Evolutionary conservation across 2,888 invertebrate species (phyloP), one percentile per base, ranked within the genome.

Genomic region (Cheilosia impressa): DNA sequence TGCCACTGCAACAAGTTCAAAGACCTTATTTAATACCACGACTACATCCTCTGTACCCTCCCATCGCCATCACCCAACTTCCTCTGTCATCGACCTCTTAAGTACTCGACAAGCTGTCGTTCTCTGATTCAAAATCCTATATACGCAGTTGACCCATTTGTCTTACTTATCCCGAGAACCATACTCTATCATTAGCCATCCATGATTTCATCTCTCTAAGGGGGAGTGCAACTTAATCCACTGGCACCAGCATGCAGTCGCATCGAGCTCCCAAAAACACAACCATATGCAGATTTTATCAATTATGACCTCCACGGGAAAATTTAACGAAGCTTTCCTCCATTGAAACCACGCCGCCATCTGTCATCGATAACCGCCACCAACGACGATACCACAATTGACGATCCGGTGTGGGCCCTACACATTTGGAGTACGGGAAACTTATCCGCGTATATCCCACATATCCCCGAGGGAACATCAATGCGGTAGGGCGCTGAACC

Each of bases 341-440:
- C 55, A 13, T 65, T 15, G 7, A 38, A 38, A 60, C 62, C 19
- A 50, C 84, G 60, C 50, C 45, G 53, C 84, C 71, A 79, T 84
- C 79, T 80, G 84, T 84, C 84, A 80, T 84, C 80, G 73, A 62
- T 31, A 53, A 63, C 52, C 43, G 50, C 80, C 79, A 76, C 80
- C 69, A 71, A 34, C 83, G 72, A 60, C 52, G 83, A 38, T 27
- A 19, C 15, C 47, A 58, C 69, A 47, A 58, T 58, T 60, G 60
- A 60, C 53, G 53, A 50, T 24, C 50, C 38, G 9, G 19, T 57
- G 57, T 57, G 57, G 17, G 57, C n/a, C 24, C 15, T n/a, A 31
- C 9, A 31, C 15, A n/a, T 22, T 52, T 34, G 31, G n/a, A 15
- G 13, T 52, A 24, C 31, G 27, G 47, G 31, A 17, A 60, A 22